phyloP scores from a whole-genome alignment of 2,888 invertebrate species.

The Ferdinandea cuprea region DNA sequence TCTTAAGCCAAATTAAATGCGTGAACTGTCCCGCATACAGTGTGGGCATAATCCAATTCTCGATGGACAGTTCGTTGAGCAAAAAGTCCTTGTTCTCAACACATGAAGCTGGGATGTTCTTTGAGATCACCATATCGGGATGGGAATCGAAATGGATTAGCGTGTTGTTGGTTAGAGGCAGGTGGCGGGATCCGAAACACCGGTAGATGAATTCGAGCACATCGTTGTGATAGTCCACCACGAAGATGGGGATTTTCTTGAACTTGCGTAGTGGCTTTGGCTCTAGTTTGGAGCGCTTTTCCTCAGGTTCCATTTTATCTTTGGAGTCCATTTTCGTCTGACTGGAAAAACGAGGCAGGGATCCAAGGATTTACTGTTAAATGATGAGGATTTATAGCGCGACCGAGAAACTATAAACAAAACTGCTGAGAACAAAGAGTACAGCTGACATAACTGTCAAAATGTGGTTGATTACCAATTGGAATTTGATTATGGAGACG shows the following conservation, averaged over 20 bases:
- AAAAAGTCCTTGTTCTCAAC: constrained; percentile 89
- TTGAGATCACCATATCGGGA: constrained; percentile 94
- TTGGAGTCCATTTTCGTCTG: constrained; percentile 49
- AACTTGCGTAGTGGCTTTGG: constrained; percentile 76
- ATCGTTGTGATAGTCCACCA: constrained; percentile 92
- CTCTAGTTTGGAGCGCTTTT: constrained; percentile 45
- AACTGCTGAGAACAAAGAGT: constrained; percentile 66
- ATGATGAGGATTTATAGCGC: constrained; percentile 25
- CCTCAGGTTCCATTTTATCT: constrained; percentile 53
- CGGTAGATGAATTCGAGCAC: constrained; percentile 90
- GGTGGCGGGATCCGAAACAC: constrained; percentile 90
- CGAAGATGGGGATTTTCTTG: constrained; percentile 87
- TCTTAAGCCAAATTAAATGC: constrained; percentile 93
- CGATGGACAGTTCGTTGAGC: constrained; percentile 91
- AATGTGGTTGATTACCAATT: constrained; percentile 10
- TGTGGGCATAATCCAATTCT: constrained; percentile 96
- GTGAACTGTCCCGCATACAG: constrained; percentile 92
- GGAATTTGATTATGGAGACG: not conserved
- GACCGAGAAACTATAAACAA: constrained; percentile 58
- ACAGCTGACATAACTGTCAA: constrained; percentile 66
- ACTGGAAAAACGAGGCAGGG: not conserved
- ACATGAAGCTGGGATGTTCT: constrained; percentile 88
- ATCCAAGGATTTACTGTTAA: constrained; percentile 10
- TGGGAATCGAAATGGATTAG: constrained; percentile 96
- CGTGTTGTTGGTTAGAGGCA: constrained; percentile 90